Percentiles rank a stretch among this genome's conserved stretches.
These are phyloP conservation scores for Orbicella faveolata DNA, from an alignment of 64 coral and sea anemone species.

Conservation along the genomic window DNA sequence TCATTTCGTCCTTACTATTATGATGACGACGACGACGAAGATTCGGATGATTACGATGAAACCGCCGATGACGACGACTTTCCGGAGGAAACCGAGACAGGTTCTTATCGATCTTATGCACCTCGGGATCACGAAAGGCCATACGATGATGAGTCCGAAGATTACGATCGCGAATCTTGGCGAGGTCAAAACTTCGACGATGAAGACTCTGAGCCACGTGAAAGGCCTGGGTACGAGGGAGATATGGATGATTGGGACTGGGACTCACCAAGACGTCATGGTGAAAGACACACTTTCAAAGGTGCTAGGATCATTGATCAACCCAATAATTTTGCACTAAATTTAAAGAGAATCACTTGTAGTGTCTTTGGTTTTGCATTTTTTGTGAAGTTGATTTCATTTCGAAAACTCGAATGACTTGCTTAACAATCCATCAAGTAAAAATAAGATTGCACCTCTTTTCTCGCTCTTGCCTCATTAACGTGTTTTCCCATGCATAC, in stretches of 20 bases:
- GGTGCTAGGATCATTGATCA: no score
- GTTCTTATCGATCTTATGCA: slow-evolving; percentile 12
- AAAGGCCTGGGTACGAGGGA: slow-evolving; percentile 21
- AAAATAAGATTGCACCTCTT: no score
- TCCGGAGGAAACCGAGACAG: slow-evolving; percentile 1
- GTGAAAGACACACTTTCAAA: not conserved
- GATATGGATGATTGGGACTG: slow-evolving; percentile 30
- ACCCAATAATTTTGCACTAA: no score
- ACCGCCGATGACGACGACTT: slow-evolving; percentile 6
- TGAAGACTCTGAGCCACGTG: not conserved
- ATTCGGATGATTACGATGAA: slow-evolving; percentile 1
- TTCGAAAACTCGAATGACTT: no score
- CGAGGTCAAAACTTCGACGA: not conserved
- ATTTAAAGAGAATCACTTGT: no score
- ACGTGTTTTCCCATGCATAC: no score
- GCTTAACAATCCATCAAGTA: no score
- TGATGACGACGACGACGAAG: slow-evolving; percentile 34
- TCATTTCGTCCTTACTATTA: slow-evolving; percentile 27
- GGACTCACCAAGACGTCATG: not conserved
- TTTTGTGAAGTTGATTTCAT: no score
- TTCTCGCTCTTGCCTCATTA: no score
- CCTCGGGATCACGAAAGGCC: not conserved
- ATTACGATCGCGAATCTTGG: not conserved
- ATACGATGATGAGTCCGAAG: not conserved
- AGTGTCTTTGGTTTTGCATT: no score